phyloP scores from a whole-genome alignment of 2,888 invertebrate genomes.

The Melipona bicolor region DNA sequence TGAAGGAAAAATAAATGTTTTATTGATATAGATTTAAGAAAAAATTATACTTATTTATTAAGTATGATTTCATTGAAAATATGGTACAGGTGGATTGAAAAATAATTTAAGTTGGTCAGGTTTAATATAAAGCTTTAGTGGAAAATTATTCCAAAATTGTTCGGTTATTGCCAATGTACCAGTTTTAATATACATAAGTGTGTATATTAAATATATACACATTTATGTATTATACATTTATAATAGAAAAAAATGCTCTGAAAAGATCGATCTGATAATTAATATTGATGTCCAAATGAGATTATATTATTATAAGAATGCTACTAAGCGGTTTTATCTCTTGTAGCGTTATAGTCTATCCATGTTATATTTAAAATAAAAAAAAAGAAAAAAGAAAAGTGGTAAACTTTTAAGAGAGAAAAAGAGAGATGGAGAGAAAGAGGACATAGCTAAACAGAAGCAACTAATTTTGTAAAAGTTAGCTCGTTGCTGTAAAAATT shows the following conservation, averaged over 20 bases:
- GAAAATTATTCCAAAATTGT: not conserved
- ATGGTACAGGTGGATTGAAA: no score
- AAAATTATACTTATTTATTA: not conserved
- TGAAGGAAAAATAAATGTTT: not conserved
- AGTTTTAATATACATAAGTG: slow-evolving; percentile 49
- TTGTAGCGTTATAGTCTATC: slow-evolving; percentile 55
- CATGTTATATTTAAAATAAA: slow-evolving; percentile 51
- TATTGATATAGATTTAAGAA: not conserved
- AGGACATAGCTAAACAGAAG: slow-evolving; percentile 45
- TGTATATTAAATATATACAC: no score
- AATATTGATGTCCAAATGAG: slow-evolving; percentile 59
- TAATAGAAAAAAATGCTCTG: slow-evolving; percentile 34
- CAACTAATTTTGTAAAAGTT: slow-evolving; percentile 49
- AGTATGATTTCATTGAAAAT: not conserved
- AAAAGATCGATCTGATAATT: slow-evolving; percentile 49
- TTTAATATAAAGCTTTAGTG: not conserved
- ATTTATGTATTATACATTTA: slow-evolving; percentile 7
- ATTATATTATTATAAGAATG: slow-evolving; percentile 60
- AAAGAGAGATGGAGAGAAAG: not conserved
- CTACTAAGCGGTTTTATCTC: slow-evolving; percentile 32
- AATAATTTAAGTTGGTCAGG: not conserved
- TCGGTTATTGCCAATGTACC: slow-evolving; percentile 43
- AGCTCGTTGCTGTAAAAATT: slow-evolving; percentile 26
- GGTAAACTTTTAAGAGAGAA: slow-evolving; percentile 30
- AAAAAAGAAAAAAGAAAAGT: slow-evolving; percentile 39